Conservation (phyloP, 2,888 invertebrate species). For the Drosophila sordidula region DNA sequence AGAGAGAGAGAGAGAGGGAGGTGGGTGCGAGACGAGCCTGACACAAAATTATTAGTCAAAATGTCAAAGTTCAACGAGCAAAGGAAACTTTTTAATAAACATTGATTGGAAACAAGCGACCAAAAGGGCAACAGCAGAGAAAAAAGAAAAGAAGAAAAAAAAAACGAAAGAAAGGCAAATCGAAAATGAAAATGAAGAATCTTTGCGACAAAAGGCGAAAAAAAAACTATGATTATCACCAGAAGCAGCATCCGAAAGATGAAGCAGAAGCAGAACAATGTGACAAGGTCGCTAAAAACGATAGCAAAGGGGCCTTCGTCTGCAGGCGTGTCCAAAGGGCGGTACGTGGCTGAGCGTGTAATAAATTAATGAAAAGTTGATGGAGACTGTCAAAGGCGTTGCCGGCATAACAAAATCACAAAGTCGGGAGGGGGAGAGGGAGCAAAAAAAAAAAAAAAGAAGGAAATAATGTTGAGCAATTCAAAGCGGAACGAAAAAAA, state of each 20-base stretch:
- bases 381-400: conserved; percentile 63
- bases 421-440: too few species aligned
- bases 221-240: conserved; percentile 59
- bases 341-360: conserved; percentile 54
- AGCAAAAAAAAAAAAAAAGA: background rate
- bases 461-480: conserved; percentile 22
- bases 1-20: background rate
- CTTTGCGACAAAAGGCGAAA: conserved; percentile 35
- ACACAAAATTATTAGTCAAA: conserved; percentile 41
- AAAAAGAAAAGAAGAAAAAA: background rate
- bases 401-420: conserved; percentile 40
- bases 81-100: conserved; percentile 67
- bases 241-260: conserved; percentile 9
- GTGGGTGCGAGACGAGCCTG: background rate
- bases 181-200: conserved; percentile 49
- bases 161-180: conserved; percentile 22
- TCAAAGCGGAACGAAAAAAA: conserved; percentile 41
- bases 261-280: conserved; percentile 23
- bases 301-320: background rate
- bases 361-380: conserved; percentile 77
- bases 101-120: conserved; percentile 60
- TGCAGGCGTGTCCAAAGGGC: conserved; percentile 1
- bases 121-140: conserved; percentile 26
- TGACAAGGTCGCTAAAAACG: conserved; percentile 21
- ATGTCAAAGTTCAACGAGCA: conserved; percentile 66